These are phyloP conservation scores for Ricordea florida DNA, from an alignment of 92 coral and sea anemone genomes.

Conservation along the genomic window DNA sequence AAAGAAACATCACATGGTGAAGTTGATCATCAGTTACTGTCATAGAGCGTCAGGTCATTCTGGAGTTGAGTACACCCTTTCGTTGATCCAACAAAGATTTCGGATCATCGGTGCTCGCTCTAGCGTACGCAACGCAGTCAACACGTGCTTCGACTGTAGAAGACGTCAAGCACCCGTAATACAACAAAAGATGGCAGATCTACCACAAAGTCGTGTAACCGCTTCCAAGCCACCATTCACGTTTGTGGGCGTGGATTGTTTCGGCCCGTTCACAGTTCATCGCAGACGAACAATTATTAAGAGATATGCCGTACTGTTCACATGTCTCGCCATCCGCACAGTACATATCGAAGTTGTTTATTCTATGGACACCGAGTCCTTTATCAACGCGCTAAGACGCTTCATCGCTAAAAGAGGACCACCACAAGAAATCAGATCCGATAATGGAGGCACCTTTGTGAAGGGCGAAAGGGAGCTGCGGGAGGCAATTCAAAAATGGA, in stretches of 20 bases:
- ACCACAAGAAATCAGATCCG: conserved; percentile 45
- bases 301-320: too few species aligned
- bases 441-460: conserved; percentile 61
- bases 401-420: conserved; percentile 55
- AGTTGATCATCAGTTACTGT: too few species aligned
- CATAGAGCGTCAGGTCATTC: too few species aligned
- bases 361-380: conserved; percentile 55
- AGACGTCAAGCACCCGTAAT: too few species aligned
- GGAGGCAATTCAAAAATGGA: conserved; percentile 8
- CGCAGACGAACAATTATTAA: conserved; percentile 35
- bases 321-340: conserved; percentile 45
- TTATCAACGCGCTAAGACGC: conserved; percentile 49
- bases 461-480: conserved; percentile 57
- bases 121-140: too few species aligned
- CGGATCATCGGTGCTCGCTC: too few species aligned
- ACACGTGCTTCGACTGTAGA: too few species aligned
- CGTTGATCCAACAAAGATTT: too few species aligned
- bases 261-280: conserved; percentile 41
- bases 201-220: conserved; percentile 44
- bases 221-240: conserved; percentile 59
- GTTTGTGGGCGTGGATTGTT: conserved; percentile 42
- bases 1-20: too few species aligned
- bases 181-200: conserved; percentile 61
- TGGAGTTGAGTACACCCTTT: too few species aligned
- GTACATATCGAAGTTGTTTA: conserved; percentile 54